These are phyloP conservation scores for Cololabis saira DNA, from an alignment of 2,113 vertebrate genomes.

Conservation along the genomic window DNA sequence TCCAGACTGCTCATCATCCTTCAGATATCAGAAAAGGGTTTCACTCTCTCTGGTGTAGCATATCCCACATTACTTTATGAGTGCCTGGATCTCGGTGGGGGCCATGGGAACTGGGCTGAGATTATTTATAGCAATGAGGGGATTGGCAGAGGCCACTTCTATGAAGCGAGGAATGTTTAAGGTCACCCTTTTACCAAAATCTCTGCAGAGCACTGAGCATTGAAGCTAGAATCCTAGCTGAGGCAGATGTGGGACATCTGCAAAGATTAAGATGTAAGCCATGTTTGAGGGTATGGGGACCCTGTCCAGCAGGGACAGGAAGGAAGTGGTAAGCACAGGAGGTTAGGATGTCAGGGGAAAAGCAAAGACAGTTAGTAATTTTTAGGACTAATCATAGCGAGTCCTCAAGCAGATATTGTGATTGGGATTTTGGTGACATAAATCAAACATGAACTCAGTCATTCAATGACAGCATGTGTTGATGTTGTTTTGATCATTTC, in stretches of 20 bases:
- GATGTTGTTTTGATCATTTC: too few relatives aligned
- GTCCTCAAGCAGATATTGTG: not conserved
- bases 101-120: slow-evolving; percentile 80
- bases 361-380: slow-evolving; percentile 38
- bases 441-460: too few relatives aligned
- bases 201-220: slow-evolving; percentile 44
- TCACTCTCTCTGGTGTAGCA: slow-evolving; percentile 23
- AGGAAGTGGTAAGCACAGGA: slow-evolving; percentile 59
- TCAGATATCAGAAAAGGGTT: slow-evolving; percentile 1
- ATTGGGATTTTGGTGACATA: too few relatives aligned
- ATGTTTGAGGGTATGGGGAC: slow-evolving; percentile 39
- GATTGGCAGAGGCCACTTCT: slow-evolving; percentile 62
- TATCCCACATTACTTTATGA: slow-evolving; percentile 32
- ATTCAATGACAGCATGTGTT: too few relatives aligned
- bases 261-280: slow-evolving; percentile 51
- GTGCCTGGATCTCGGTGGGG: slow-evolving; percentile 54
- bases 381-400: not conserved
- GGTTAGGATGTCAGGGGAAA: slow-evolving; percentile 47
- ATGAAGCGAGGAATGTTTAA: slow-evolving; percentile 78
- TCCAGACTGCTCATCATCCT: not conserved
- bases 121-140: slow-evolving; percentile 69
- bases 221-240: slow-evolving; percentile 41
- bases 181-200: slow-evolving; percentile 68
- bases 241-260: slow-evolving; percentile 65
- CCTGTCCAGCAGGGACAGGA: slow-evolving; percentile 48